phyloP scores from a whole-genome alignment of 1,140 invertebrate species.

The Bombus ignitus region DNA sequence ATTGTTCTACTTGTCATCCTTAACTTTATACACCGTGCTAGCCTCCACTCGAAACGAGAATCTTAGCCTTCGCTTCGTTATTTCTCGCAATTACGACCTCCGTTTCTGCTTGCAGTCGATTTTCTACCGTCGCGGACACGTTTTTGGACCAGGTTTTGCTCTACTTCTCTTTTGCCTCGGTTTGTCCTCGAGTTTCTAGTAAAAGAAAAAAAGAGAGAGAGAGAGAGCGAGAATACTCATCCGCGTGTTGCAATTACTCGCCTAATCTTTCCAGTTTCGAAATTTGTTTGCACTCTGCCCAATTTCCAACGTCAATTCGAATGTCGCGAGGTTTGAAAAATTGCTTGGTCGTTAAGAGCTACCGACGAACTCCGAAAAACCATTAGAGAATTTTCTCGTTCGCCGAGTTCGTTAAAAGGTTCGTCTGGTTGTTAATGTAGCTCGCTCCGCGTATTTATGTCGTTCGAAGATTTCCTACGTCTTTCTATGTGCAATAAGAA shows the following conservation, averaged over 20 bases:
- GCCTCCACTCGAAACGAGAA: neutral
- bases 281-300: neutral
- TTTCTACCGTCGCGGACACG: neutral
- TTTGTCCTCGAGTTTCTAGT: neutral
- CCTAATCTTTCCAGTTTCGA: neutral
- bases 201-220: neutral
- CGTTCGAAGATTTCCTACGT: neutral
- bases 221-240: neutral
- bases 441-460: neutral
- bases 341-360: neutral
- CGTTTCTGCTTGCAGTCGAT: neutral
- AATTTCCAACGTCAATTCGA: neutral
- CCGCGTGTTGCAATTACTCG: neutral
- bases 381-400: constrained; percentile 9
- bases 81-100: neutral
- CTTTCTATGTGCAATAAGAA: neutral
- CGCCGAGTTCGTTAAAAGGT: neutral
- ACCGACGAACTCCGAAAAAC: neutral
- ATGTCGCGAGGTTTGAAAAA: constrained; percentile 10
- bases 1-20: neutral
- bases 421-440: neutral
- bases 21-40: neutral
- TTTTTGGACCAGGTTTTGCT: neutral
- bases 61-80: neutral
- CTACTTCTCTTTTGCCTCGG: neutral